phyloP scores from a whole-genome alignment of 2,797 vertebrate species.

The Petrocephalus sullivani region DNA sequence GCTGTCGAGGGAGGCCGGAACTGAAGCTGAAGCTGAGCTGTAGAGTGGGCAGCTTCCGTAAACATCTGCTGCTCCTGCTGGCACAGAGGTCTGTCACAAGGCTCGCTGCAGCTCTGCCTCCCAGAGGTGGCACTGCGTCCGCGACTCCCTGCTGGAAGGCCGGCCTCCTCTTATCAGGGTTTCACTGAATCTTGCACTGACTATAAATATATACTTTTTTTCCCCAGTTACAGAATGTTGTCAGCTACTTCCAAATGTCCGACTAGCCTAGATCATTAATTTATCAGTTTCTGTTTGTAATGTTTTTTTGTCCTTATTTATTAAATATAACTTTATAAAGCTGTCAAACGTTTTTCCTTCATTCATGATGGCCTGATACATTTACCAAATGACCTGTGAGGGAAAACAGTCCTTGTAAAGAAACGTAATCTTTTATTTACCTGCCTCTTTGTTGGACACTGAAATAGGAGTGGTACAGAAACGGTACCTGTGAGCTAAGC shows the following conservation, averaged over 20 bases:
- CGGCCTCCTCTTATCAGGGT: background rate
- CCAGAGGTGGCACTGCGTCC: background rate
- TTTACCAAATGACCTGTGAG: background rate
- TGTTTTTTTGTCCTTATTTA: constrained; percentile 32
- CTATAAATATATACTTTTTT: background rate
- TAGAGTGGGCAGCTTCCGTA: background rate
- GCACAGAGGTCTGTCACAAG: background rate
- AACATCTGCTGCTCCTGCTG: background rate
- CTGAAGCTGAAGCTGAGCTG: background rate
- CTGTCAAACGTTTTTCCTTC: background rate
- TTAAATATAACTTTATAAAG: constrained; percentile 25
- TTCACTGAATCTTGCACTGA: constrained; percentile 7
- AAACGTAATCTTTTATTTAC: background rate
- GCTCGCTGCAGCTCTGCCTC: background rate
- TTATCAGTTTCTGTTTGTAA: constrained; percentile 26
- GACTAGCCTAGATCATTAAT: constrained; percentile 22
- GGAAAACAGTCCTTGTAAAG: background rate
- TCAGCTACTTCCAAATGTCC: constrained; percentile 32
- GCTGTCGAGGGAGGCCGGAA: background rate
- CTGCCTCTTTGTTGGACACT: background rate
- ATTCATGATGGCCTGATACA: background rate
- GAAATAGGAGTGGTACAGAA: background rate
- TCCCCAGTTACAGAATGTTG: constrained; percentile 24
- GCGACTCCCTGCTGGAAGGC: background rate
- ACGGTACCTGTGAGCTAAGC: background rate